Base-by-base conservation (phyloP, 2,888 invertebrate genomes). In the Dryocosmus kuriphilus region DNA sequence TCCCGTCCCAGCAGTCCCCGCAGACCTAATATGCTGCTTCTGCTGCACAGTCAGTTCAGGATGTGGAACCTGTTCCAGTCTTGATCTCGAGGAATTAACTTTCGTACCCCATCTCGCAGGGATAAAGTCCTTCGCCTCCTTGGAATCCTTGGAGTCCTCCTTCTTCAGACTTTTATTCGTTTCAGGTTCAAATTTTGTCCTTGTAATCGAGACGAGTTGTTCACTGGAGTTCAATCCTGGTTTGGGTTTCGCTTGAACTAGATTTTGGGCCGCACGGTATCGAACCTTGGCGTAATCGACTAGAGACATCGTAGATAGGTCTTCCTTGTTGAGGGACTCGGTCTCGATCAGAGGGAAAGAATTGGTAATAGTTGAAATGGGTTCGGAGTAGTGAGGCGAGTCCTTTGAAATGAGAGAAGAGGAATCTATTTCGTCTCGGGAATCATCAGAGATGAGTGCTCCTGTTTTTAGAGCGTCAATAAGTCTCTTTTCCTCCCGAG, bases 381-480 rank as follows among this genome's bases (percentile, higher is more conserved):
- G 14, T 14, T 71, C 46, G 2, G 35, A n/a, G 63, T 35, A 63
- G 22, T 11, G 35, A 2, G 60, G 24, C 27, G 16, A 27, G 22
- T 63, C 63, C 35, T 51, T 46, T 19, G 46, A 46, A 71, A 46
- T 9, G 1, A 30, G 4, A 8, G 41, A 16, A 24, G 46, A 14
- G 30, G 57, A 74, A 46, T 76, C 38, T 32, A 32, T 74, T 77
- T 46, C 35, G 82, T 83, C 19, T 80, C 74, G 0, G 91, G 88
- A 46, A 77, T 93, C 93, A 81, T 94, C 94, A 78, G 92, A 92
- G 63, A 95, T 93, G 6, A 95, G 92, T 38, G 93, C 93, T 19
- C 96, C 96, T 35, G 96, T 96, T 87, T 96, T 95, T 80, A 97
- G 91, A 14, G 96, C 96, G 86, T 96, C 95, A 85, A 97, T 94